Base-by-base conservation (phyloP, 1,140 invertebrate genomes). In the Oppia nitens region DNA sequence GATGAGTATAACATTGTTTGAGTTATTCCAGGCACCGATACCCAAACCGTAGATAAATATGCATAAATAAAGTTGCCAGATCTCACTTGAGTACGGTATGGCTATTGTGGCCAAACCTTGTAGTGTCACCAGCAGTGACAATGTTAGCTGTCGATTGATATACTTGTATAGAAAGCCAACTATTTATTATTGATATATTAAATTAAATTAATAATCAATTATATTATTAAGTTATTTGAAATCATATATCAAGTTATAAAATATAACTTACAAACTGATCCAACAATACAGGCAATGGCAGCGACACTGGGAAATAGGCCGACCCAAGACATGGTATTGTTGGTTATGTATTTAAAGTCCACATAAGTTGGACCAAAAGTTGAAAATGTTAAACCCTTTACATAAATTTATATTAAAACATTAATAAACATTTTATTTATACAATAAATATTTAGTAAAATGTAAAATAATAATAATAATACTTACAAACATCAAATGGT, bases 11-110 rank as follows among this genome's bases (percentile, higher is more conserved):
- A 57, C 47, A 40, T 57, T 57, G 24, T 57, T 57, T 12, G n/a
- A 24, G 9, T 14, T 24, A 52, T 57, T 47, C 56, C 56, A 57
- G 14, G 56, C 21, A 2, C 56, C 56, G 26, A 40, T 47, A 24
- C 56, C 56, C n/a, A 57, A 48, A 12, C 56, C 56, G 32, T 57
- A 48, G 2, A 57, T 14, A 28, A 28, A 20, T 25, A 57, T 50
- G 17, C 17, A 17, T 11, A 26, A 12, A 29, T 48, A 57, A 4
- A 57, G 24, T 12, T 32, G n/a, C 50, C 47, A 57, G 4, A 57
- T 2, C 3, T 17, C 9, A 20, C 23, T 12, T 24, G 47, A 57
- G 23, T 50, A 50, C 20, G 56, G 56, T 11, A 57, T 47, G 1
- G 50, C n/a, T 14, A 23, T 27, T n/a, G 26, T 57, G 2, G 56